These are phyloP conservation scores for Trematomus bernacchii DNA, from an alignment of 2,797 vertebrate genomes.

Conservation along the genomic window DNA sequence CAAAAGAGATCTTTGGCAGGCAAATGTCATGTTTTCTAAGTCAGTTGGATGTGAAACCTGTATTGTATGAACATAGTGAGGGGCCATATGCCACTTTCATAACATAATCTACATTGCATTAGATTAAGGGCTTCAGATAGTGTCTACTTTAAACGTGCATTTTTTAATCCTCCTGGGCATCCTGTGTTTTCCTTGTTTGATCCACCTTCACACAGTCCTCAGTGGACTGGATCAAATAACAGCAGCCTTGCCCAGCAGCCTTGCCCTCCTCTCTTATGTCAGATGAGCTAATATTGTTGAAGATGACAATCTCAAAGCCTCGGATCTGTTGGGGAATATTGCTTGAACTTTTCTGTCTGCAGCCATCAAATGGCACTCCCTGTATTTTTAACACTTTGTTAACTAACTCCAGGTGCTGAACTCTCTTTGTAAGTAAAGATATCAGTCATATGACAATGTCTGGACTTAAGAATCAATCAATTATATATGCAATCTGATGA, in stretches of 20 bases:
- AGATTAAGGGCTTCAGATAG: slow-evolving; percentile 14
- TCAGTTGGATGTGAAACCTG: slow-evolving; percentile 1
- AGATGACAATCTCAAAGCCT: slow-evolving; percentile 38
- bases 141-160: slow-evolving; percentile 52
- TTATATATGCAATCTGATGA: background rate
- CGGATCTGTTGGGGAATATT: slow-evolving; percentile 12
- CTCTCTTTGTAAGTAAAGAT: background rate
- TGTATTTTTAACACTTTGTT: slow-evolving; percentile 1
- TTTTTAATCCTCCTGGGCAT: slow-evolving; percentile 63
- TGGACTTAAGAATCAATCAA: background rate
- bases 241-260: slow-evolving; percentile 32
- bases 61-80: background rate
- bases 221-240: slow-evolving; percentile 66
- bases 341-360: slow-evolving; percentile 23
- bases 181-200: slow-evolving; percentile 71
- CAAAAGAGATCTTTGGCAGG: background rate
- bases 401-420: background rate
- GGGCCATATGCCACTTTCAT: background rate
- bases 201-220: slow-evolving; percentile 56
- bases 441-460: background rate
- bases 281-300: slow-evolving; percentile 37
- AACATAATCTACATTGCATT: slow-evolving; percentile 1
- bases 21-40: background rate
- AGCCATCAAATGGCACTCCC: background rate
- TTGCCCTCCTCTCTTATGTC: slow-evolving; percentile 37